Evolutionary conservation across 1,140 invertebrate genomes (phyloP).

Genomic region (Archivesica marissinica): DNA sequence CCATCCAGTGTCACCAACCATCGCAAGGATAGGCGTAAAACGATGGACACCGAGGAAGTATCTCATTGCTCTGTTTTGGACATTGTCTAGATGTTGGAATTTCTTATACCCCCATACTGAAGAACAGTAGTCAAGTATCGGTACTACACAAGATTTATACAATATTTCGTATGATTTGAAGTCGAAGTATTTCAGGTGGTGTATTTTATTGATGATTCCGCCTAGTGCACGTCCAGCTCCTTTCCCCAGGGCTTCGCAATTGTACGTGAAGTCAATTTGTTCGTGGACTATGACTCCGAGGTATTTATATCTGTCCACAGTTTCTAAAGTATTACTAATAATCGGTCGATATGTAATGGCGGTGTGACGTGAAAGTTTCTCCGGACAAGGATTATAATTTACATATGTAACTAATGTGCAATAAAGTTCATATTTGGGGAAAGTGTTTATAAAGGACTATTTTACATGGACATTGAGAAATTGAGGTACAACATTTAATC

Average conservation of each 20-base stretch:
- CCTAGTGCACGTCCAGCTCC: conserved; percentile 48
- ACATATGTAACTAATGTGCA: no score
- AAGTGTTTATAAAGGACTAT: no score
- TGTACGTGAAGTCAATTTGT: conserved; percentile 32
- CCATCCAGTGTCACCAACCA: conserved; percentile 54
- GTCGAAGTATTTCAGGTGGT: conserved; percentile 45
- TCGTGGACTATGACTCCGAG: conserved; percentile 45
- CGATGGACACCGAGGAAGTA: conserved; percentile 61
- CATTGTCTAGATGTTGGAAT: conserved; percentile 43
- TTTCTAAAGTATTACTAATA: conserved; percentile 23
- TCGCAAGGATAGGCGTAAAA: conserved; percentile 55
- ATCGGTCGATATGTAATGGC: no score
- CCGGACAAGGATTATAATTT: no score
- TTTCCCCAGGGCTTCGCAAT: conserved; percentile 17
- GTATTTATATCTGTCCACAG: conserved; percentile 51
- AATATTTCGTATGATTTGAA: conserved; percentile 61
- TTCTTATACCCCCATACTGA: conserved; percentile 53
- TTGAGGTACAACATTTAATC: no score
- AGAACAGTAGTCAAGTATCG: conserved; percentile 53
- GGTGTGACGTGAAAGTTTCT: no score
- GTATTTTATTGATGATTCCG: conserved; percentile 44
- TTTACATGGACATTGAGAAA: no score
- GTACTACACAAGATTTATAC: conserved; percentile 40
- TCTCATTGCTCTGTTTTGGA: conserved; percentile 54
- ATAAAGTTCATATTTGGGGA: no score